These are phyloP conservation scores for Pipa parva DNA, from an alignment of 2,113 vertebrate species.

Conservation along the genomic window DNA sequence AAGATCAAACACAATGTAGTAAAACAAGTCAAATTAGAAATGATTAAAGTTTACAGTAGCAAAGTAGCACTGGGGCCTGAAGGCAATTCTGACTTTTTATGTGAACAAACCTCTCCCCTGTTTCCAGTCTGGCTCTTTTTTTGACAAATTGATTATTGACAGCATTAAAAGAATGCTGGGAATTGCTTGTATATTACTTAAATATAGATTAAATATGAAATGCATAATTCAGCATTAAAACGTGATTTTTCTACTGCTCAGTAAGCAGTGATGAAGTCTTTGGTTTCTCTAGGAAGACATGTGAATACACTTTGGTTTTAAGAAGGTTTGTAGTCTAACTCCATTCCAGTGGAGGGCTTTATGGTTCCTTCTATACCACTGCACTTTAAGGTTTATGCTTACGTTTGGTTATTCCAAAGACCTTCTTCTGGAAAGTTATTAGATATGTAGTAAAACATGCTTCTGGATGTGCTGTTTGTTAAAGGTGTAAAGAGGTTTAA, in stretches of 20 bases:
- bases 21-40: slow-evolving; percentile 41
- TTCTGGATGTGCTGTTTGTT: too few relatives aligned
- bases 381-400: too few relatives aligned
- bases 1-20: slow-evolving; percentile 34
- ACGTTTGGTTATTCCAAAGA: too few relatives aligned
- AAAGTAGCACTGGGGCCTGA: slow-evolving; percentile 24
- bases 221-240: slow-evolving; percentile 8
- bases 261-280: neutral
- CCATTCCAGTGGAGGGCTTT: too few relatives aligned
- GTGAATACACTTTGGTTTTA: too few relatives aligned
- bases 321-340: too few relatives aligned
- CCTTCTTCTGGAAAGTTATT: too few relatives aligned
- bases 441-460: too few relatives aligned
- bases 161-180: slow-evolving; percentile 17
- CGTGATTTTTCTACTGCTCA: neutral
- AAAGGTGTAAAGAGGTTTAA: too few relatives aligned
- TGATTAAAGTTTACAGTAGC: slow-evolving; percentile 47
- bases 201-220: slow-evolving; percentile 28
- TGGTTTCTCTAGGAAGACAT: too few relatives aligned
- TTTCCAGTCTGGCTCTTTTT: slow-evolving; percentile 25
- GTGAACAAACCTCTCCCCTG: slow-evolving; percentile 40
- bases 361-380: too few relatives aligned
- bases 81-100: slow-evolving; percentile 25
- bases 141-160: slow-evolving; percentile 42
- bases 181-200: slow-evolving; percentile 45